Percentiles rank a stretch among this genome's conserved stretches.
These are phyloP conservation scores for Hydractinia symbiolongicarpus DNA, from an alignment of 30 jellyfish, hydroid and myxozoan genomes.

Conservation along the genomic window DNA sequence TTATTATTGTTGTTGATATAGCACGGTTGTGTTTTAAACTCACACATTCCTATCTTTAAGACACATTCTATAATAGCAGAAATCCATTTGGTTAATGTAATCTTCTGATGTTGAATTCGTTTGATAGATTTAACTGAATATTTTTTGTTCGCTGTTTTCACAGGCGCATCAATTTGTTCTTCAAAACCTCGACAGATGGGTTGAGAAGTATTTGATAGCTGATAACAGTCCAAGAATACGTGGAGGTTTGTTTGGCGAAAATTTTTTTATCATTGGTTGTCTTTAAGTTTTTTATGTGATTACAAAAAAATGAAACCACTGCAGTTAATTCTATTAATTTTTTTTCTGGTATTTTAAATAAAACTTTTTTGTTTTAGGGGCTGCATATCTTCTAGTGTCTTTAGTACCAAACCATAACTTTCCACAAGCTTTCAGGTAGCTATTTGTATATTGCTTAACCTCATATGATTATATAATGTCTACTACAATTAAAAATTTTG, in stretches of 20 bases:
- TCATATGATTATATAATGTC: no score
- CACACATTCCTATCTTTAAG: no score
- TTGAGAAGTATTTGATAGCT: slow-evolving; percentile 66
- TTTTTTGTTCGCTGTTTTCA: neutral
- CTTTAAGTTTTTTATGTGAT: neutral
- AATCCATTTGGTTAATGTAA: no score
- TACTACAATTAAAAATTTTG: no score
- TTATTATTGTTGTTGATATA: no score
- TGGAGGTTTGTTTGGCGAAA: slow-evolving; percentile 41
- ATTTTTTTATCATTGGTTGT: neutral
- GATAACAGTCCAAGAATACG: slow-evolving; percentile 82
- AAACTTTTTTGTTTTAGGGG: slow-evolving; percentile 44
- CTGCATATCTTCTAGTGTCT: slow-evolving; percentile 76
- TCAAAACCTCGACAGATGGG: slow-evolving; percentile 83
- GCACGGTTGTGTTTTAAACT: no score
- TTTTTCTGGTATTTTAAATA: neutral
- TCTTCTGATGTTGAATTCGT: no score
- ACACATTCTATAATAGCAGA: no score
- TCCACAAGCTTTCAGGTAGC: slow-evolving; percentile 93
- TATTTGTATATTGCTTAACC: neutral
- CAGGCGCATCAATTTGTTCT: slow-evolving; percentile 89
- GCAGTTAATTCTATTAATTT: neutral
- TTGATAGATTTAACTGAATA: no score
- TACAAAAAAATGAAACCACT: neutral
- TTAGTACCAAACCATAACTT: slow-evolving; percentile 81